A percentile compares a stretch with the other conserved stretches of the same genome.
These are phyloP conservation scores for Geotrupes spiniger DNA, from an alignment of 2,888 invertebrate species.

Conservation along the genomic window DNA sequence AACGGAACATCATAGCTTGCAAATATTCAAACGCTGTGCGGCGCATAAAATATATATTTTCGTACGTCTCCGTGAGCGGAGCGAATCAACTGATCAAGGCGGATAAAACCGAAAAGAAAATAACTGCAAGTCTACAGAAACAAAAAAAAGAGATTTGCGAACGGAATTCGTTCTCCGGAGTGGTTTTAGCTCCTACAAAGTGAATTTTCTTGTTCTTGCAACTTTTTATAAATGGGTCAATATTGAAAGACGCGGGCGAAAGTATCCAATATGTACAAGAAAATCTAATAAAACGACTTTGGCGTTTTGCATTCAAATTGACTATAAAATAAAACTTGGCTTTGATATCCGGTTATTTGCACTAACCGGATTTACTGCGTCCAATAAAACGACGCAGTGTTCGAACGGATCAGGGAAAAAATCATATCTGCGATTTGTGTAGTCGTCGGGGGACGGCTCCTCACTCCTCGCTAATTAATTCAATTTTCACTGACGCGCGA, in stretches of 20 bases:
- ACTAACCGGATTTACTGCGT: background rate
- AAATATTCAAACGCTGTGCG: too few species aligned
- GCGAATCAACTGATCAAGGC: too few species aligned
- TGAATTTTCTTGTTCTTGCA: conserved; percentile 5
- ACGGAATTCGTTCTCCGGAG: background rate
- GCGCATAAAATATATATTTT: too few species aligned
- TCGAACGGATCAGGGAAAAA: too few species aligned
- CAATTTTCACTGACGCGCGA: too few species aligned
- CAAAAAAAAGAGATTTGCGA: background rate
- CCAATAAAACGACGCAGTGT: too few species aligned
- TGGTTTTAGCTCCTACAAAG: conserved; percentile 2
- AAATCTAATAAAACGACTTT: conserved; percentile 4
- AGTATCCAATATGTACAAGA: too few species aligned
- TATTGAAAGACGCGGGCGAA: background rate
- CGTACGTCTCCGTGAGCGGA: too few species aligned
- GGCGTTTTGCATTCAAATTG: conserved; percentile 6
- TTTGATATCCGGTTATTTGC: conserved; percentile 1
- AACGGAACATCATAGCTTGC: too few species aligned
- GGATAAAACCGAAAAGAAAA: too few species aligned
- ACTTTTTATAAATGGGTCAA: conserved; percentile 1
- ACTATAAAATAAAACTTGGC: background rate
- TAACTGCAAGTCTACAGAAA: too few species aligned
- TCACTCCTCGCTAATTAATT: background rate
- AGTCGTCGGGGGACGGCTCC: background rate
- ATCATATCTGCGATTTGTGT: background rate